These are phyloP conservation scores for Lepidurus apus DNA, from an alignment of 1,140 invertebrate genomes.

Conservation along the genomic window DNA sequence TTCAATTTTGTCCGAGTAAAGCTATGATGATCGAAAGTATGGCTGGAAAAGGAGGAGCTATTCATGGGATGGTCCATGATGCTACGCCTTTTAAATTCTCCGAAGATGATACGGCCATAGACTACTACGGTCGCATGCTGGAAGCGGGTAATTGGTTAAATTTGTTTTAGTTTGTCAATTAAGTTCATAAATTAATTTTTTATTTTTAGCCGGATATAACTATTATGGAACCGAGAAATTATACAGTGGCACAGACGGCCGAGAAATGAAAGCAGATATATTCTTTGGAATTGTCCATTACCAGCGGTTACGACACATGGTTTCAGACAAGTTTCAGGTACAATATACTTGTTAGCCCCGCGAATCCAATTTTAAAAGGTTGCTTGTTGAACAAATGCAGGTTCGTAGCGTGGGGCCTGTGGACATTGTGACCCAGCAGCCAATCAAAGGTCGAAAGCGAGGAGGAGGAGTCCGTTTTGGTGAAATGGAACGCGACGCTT, in stretches of 20 bases:
- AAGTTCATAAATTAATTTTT: conserved; percentile 15
- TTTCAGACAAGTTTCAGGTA: conserved; percentile 96
- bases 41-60: conserved; percentile 90
- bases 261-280: conserved; percentile 88
- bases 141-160: conserved; percentile 54
- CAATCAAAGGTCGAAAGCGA: conserved; percentile 70
- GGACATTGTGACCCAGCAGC: conserved; percentile 83
- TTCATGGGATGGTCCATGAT: conserved; percentile 90
- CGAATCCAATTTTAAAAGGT: conserved; percentile 27
- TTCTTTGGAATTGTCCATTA: conserved; percentile 98
- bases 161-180: conserved; percentile 15
- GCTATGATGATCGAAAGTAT: conserved; percentile 99
- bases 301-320: conserved; percentile 95
- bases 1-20: conserved; percentile 41
- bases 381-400: conserved; percentile 46
- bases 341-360: neutral
- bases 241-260: conserved; percentile 86
- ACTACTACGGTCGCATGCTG: conserved; percentile 87
- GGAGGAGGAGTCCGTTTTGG: conserved; percentile 95
- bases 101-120: conserved; percentile 84
- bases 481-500: conserved; percentile 97
- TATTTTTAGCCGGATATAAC: conserved; percentile 85
- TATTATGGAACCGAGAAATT: conserved; percentile 93
- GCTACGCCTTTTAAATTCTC: conserved; percentile 92
- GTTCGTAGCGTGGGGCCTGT: conserved; percentile 89